phyloP scores from a whole-genome alignment of 2,888 invertebrate species.

The Melinaea marsaeus region DNA sequence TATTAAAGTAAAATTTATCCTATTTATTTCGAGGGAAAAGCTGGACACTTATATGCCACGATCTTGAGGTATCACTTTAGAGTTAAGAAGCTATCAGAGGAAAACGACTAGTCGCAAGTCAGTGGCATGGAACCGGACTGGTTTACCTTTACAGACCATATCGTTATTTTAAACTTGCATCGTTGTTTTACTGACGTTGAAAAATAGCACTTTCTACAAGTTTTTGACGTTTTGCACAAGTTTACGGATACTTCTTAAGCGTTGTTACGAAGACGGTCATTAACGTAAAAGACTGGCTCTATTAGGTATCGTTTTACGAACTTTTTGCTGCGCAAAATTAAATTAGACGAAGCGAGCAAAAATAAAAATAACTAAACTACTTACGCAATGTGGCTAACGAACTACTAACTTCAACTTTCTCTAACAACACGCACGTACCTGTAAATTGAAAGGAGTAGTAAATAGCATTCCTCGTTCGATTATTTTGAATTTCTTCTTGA shows the following conservation, averaged over 20 bases:
- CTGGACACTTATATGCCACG: not conserved
- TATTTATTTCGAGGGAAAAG: not conserved
- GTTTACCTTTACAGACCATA: constrained; percentile 34
- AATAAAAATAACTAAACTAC: constrained; percentile 61
- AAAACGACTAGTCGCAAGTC: constrained; percentile 11
- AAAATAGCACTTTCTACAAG: constrained; percentile 48
- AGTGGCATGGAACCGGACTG: constrained; percentile 24
- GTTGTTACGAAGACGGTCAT: constrained; percentile 39
- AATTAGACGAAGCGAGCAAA: constrained; percentile 23
- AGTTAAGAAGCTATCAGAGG: constrained; percentile 11
- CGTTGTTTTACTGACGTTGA: constrained; percentile 42
- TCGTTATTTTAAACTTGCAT: constrained; percentile 36
- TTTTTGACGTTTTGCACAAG: constrained; percentile 47
- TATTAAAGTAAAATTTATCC: not conserved
- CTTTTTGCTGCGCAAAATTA: constrained; percentile 16
- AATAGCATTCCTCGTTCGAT: not conserved
- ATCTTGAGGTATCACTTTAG: constrained; percentile 6
- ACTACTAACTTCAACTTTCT: constrained; percentile 58
- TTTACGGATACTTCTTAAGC: constrained; percentile 36
- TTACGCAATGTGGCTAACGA: constrained; percentile 60
- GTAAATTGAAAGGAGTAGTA: constrained; percentile 41
- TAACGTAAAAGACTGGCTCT: constrained; percentile 36
- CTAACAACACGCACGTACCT: constrained; percentile 71
- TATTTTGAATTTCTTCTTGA: not conserved
- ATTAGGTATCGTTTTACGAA: constrained; percentile 31